Base-by-base conservation (phyloP, 2,888 invertebrate genomes). In the Silvanus unidentatus region DNA sequence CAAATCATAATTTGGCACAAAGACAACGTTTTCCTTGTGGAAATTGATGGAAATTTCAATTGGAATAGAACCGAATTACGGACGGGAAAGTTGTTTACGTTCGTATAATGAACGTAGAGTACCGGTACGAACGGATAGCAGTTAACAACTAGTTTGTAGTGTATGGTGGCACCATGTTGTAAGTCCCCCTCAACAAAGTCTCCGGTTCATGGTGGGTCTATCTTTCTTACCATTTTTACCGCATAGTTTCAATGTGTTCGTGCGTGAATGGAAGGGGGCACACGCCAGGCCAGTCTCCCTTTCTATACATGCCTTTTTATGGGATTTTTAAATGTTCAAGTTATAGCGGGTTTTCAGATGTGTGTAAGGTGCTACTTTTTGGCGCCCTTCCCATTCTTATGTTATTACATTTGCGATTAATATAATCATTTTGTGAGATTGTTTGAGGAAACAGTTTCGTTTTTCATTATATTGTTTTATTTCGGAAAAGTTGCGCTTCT, bases 21-120 rank as follows among this genome's bases (percentile, higher is more conserved):
- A 50, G 36, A 53, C 70, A 61, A 71, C 69, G 44, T 74, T 73
- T 63, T 75, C n/a, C 75, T 12, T 9, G 13, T 35, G n/a, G 55
- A 42, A 44, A 44, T 32, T 13, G 11, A n/a, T 16, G 13, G 9
- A 28, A 42, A 40, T 40, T 16, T 35, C 42, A 47, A 49, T 45
- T 51, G 49, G 48, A 51, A 49, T 48, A 49, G 40, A 39, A 28
- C 16, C 36, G 39, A 4, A 16, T 35, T 16, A 41, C 15, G 28
- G 29, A 35, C 39, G 5, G 22, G 14, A 42, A 16, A 28, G 16
- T 32, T 16, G 43, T 27, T 32, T 30, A 35, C 13, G n/a, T n/a
- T 15, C n/a, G n/a, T n/a, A n/a, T n/a, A n/a, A 27, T 5, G 40
- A 34, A 38, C 40, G 34, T 30, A 35, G 16, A 38, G 40, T 22